phyloP scores from a whole-genome alignment of 2,797 vertebrate genomes.

The Peromyscus eremicus region DNA sequence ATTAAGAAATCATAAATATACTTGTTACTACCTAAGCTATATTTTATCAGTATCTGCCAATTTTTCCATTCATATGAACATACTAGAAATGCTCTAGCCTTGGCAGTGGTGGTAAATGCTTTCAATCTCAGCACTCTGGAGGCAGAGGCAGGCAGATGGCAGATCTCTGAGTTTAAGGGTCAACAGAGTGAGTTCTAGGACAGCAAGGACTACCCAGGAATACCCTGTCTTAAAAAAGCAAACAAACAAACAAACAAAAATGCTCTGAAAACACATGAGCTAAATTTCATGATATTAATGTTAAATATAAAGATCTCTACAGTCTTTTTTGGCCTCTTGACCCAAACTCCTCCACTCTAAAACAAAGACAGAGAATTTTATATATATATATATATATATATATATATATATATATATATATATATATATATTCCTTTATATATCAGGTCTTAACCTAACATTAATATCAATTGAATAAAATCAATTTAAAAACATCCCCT shows the following conservation, averaged over 20 bases:
- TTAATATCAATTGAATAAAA: conserved; percentile 76
- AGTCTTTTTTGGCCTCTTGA: conserved; percentile 6
- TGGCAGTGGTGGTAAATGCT: background rate
- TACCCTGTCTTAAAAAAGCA: background rate
- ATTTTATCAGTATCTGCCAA: conserved; percentile 13
- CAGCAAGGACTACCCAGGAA: background rate
- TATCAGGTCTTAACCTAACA: conserved; percentile 73
- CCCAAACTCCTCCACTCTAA: conserved; percentile 40
- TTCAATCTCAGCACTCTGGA: background rate
- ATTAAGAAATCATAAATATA: background rate
- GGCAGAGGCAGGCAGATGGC: background rate
- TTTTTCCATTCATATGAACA: conserved; percentile 50
- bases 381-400: too few relatives aligned
- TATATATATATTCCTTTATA: conserved; percentile 74
- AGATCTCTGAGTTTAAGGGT: background rate
- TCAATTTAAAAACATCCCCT: conserved; percentile 69
- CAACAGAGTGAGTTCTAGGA: background rate
- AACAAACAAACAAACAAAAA: background rate
- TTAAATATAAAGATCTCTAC: background rate
- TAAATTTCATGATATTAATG: background rate
- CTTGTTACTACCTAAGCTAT: background rate
- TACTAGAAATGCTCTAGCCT: background rate
- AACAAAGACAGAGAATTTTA: conserved; percentile 46
- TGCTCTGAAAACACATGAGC: background rate
- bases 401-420: too few relatives aligned